These are phyloP conservation scores for Eretmocerus hayati DNA, from an alignment of 2,888 invertebrate genomes.

Conservation along the genomic window DNA sequence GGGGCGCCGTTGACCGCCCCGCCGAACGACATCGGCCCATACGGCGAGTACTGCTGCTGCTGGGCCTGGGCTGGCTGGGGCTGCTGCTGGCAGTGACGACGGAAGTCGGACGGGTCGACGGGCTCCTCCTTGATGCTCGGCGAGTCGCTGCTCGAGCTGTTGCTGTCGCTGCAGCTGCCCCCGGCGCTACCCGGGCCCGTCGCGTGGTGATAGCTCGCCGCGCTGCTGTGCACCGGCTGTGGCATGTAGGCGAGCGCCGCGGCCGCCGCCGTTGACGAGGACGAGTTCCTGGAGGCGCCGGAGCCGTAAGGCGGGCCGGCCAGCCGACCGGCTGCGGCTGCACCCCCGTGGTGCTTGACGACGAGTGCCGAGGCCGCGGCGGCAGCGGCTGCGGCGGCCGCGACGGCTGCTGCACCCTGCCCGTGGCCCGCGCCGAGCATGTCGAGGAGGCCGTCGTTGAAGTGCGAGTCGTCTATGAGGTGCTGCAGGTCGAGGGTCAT, in stretches of 20 bases:
- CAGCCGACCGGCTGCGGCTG: no score
- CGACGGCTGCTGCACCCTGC: conserved; percentile 44
- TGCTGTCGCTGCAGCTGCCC: conserved; percentile 55
- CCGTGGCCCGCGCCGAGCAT: conserved; percentile 56
- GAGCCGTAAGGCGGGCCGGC: conserved; percentile 84
- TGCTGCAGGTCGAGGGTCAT: conserved; percentile 87
- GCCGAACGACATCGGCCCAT: conserved; percentile 43
- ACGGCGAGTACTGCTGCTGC: neutral
- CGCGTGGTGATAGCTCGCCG: conserved; percentile 53
- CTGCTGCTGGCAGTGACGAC: conserved; percentile 56
- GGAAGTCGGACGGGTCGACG: conserved; percentile 67
- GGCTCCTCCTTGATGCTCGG: conserved; percentile 85
- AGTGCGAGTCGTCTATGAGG: conserved; percentile 84
- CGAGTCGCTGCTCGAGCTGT: conserved; percentile 60
- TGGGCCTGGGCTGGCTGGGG: conserved; percentile 40
- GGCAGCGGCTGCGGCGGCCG: no score
- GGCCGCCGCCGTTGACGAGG: conserved; percentile 49
- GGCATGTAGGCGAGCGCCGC: conserved; percentile 74
- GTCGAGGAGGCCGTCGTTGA: conserved; percentile 81
- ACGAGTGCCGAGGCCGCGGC: no score
- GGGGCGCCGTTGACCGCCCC: conserved; percentile 39
- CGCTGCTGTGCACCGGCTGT: conserved; percentile 80
- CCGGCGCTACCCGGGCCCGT: no score
- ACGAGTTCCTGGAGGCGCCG: conserved; percentile 48
- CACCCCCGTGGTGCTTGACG: no score